Evolutionary conservation across 2,797 vertebrate genomes (phyloP).

Genomic region (Gymnopithys bicolor): DNA sequence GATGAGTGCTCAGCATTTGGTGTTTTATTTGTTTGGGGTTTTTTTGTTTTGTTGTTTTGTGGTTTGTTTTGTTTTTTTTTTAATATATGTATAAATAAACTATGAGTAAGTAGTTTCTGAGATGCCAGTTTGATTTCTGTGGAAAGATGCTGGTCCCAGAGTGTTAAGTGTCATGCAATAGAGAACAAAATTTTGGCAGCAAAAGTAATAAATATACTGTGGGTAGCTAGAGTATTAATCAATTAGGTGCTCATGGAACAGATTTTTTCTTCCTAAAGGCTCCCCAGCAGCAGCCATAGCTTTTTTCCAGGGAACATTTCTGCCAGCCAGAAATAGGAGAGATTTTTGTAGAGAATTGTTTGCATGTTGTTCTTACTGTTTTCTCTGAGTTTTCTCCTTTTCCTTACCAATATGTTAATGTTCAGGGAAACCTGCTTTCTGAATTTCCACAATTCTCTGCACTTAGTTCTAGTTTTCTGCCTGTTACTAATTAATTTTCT

Average conservation of each 20-base stretch:
- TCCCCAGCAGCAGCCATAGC: not conserved
- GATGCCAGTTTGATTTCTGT: not conserved
- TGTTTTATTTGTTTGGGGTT: rapidly evolving
- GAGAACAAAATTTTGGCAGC: not conserved
- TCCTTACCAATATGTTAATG: not conserved
- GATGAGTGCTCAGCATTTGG: not conserved
- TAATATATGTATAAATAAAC: not conserved
- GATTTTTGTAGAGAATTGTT: not conserved
- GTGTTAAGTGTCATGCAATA: not conserved
- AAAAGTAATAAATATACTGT: not conserved
- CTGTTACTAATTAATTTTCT: not conserved
- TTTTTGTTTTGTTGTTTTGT: not conserved
- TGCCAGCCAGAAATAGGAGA: not conserved
- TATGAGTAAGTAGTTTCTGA: not conserved
- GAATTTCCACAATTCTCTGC: not conserved
- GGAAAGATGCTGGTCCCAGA: not conserved
- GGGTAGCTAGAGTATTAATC: not conserved
- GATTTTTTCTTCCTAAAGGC: not conserved
- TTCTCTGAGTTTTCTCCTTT: not conserved
- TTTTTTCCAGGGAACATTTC: not conserved
- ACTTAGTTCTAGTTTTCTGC: not conserved
- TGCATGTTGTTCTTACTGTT: not conserved
- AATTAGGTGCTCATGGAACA: not conserved
- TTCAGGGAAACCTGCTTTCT: not conserved
- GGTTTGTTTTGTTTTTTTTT: not conserved